These are phyloP conservation scores for Polyommatus icarus DNA, from an alignment of 2,888 invertebrate genomes.

Conservation along the genomic window DNA sequence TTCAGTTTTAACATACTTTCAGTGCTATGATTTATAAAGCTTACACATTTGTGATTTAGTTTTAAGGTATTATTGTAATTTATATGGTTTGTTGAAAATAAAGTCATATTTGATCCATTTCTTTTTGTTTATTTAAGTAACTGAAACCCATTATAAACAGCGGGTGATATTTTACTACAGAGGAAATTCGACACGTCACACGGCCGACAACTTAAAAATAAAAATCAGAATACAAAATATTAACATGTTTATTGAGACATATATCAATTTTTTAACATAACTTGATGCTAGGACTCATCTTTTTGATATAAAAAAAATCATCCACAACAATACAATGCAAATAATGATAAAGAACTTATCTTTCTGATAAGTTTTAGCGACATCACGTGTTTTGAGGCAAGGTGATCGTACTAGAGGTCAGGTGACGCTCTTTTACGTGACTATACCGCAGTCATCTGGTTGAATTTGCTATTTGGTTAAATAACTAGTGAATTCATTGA, in stretches of 20 bases:
- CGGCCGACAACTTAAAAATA: not conserved
- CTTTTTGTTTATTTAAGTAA: not conserved
- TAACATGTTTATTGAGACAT: slow-evolving; percentile 12
- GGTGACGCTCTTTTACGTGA: not conserved
- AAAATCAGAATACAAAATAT: not conserved
- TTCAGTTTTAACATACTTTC: not conserved
- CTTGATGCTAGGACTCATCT: not conserved
- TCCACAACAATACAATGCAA: not conserved
- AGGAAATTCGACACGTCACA: not conserved
- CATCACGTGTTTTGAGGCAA: not conserved
- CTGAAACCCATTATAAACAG: too few species aligned
- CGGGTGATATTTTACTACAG: not conserved
- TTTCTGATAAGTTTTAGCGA: not conserved
- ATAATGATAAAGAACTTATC: slow-evolving; percentile 3
- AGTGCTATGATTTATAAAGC: not conserved
- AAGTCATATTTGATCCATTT: not conserved
- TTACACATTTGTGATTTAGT: not conserved
- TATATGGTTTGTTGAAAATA: not conserved
- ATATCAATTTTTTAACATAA: not conserved
- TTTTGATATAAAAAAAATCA: not conserved
- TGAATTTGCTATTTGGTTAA: too few species aligned
- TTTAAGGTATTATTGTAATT: slow-evolving; percentile 6
- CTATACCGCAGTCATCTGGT: too few species aligned
- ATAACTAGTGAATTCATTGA: too few species aligned
- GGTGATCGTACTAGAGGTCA: not conserved